Evolutionary conservation across 2,888 invertebrate genomes (phyloP).

Genomic region (Athalia rosae): DNA sequence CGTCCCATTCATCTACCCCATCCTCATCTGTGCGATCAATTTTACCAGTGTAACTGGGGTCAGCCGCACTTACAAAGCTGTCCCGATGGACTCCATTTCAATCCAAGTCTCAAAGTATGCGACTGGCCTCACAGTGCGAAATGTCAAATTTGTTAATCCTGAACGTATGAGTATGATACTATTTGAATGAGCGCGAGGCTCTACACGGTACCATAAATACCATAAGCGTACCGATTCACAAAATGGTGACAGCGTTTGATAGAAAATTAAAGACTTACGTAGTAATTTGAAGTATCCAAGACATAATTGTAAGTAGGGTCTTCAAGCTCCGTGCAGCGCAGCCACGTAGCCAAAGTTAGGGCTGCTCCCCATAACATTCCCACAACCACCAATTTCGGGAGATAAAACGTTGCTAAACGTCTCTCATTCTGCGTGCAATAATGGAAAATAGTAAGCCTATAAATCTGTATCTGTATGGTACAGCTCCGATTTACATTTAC

Average conservation of each 20-base stretch:
- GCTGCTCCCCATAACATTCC: slow-evolving; percentile 91
- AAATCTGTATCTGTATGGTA: not conserved
- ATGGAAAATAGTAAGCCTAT: not conserved
- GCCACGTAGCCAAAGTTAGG: slow-evolving; percentile 91
- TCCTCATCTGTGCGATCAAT: slow-evolving; percentile 51
- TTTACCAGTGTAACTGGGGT: slow-evolving; percentile 55
- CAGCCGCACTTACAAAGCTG: slow-evolving; percentile 49
- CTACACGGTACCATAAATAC: no score
- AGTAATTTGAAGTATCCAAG: slow-evolving; percentile 88
- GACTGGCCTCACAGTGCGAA: slow-evolving; percentile 54
- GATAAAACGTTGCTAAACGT: slow-evolving; percentile 89
- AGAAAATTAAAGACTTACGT: slow-evolving; percentile 77
- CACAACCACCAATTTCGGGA: slow-evolving; percentile 92
- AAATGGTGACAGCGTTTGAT: no score
- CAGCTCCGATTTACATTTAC: not conserved
- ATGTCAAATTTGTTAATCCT: slow-evolving; percentile 50
- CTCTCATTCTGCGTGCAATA: slow-evolving; percentile 86
- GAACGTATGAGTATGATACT: not conserved
- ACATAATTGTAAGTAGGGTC: slow-evolving; percentile 96
- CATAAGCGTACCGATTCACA: no score
- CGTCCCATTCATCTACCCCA: slow-evolving; percentile 51
- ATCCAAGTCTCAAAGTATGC: slow-evolving; percentile 49
- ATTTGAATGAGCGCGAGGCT: not conserved
- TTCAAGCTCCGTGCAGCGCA: slow-evolving; percentile 89
- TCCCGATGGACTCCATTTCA: slow-evolving; percentile 52